A percentile compares a stretch with the other conserved stretches of the same genome.
These are phyloP conservation scores for Malacoraja senta DNA, from an alignment of 2,797 vertebrate genomes.

Conservation along the genomic window DNA sequence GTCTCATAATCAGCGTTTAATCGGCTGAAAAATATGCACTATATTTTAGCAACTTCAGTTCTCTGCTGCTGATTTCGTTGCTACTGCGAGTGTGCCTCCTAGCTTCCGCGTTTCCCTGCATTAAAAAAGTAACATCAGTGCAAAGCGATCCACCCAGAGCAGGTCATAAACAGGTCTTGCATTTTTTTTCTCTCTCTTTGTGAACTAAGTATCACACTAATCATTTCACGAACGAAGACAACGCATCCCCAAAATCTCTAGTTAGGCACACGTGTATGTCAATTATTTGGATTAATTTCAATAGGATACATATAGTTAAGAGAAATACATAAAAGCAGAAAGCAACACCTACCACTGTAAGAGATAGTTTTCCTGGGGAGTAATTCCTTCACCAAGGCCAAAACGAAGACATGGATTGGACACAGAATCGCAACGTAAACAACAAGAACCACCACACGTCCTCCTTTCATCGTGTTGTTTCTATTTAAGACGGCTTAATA, in stretches of 20 bases:
- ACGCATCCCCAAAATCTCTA: background rate
- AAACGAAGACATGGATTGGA: background rate
- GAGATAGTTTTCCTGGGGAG: constrained; percentile 29
- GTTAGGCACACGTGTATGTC: background rate
- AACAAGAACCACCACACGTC: background rate
- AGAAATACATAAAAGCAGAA: background rate
- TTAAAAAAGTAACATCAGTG: background rate
- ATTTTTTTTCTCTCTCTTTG: too few relatives aligned
- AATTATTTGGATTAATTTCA: background rate
- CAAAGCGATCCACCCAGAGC: background rate
- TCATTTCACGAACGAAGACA: background rate
- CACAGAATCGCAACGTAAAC: background rate
- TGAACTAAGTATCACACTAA: background rate
- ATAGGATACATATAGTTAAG: background rate
- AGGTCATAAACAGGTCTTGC: too few relatives aligned
- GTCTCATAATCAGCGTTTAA: background rate
- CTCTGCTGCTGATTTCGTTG: background rate
- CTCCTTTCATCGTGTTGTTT: background rate
- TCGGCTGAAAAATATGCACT: background rate
- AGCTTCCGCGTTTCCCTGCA: background rate
- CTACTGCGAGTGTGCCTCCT: too few relatives aligned
- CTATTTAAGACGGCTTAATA: background rate
- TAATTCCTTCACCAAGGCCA: background rate
- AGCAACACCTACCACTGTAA: background rate
- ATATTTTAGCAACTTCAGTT: background rate